A percentile compares a stretch with the other conserved stretches of the same genome.
Conservation (phyloP, 2,113 vertebrate genomes). For the Scortum barcoo region DNA sequence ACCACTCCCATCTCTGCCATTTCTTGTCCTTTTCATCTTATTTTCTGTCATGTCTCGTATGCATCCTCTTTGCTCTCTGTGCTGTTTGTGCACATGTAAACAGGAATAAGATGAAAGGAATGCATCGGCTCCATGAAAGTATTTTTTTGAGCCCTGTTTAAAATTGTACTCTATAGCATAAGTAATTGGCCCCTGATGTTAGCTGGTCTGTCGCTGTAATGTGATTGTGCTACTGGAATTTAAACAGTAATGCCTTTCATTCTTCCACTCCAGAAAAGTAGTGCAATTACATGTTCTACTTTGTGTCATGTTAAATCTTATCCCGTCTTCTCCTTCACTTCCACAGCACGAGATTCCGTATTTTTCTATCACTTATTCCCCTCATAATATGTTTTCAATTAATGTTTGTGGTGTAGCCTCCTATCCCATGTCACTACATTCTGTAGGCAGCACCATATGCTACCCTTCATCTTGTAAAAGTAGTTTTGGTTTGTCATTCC, state of each 20-base stretch:
- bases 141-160: background rate
- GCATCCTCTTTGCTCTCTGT: conserved; percentile 19
- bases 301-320: conserved; percentile 43
- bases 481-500: conserved; percentile 39
- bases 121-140: background rate
- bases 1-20: background rate
- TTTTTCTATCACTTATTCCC: conserved; percentile 34
- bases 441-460: conserved; percentile 17
- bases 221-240: conserved; percentile 6
- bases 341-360: conserved; percentile 25
- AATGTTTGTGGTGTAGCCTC: conserved; percentile 10
- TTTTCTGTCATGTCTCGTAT: conserved; percentile 16
- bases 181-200: conserved; percentile 15
- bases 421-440: conserved; percentile 1
- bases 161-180: background rate
- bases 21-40: conserved; percentile 44
- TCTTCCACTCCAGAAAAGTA: conserved; percentile 18
- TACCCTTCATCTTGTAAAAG: conserved; percentile 49
- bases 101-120: conserved; percentile 25
- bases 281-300: conserved; percentile 28
- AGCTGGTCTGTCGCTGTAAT: conserved; percentile 21
- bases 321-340: background rate
- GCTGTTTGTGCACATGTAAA: conserved; percentile 37
- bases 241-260: conserved; percentile 10
- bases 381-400: conserved; percentile 49